A percentile compares a stretch with the other conserved stretches of the same genome.
These are phyloP conservation scores for Drosophila setosimentum DNA, from an alignment of 2,888 invertebrate genomes.

Conservation along the genomic window DNA sequence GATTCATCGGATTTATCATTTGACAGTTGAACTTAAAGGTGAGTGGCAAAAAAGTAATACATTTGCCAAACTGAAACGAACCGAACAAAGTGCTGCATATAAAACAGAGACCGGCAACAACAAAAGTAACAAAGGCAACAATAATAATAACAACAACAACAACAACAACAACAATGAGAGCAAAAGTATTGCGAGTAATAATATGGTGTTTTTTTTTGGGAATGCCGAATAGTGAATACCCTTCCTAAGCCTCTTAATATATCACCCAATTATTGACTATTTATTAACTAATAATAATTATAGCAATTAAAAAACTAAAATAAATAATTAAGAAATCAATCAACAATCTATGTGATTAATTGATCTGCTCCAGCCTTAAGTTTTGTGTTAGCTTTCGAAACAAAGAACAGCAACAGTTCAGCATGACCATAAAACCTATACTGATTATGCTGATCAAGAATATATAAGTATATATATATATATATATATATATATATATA, in stretches of 20 bases:
- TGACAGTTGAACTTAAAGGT: slow-evolving; percentile 55
- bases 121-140: slow-evolving; percentile 7
- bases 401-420: neutral
- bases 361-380: neutral
- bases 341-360: neutral
- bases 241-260: neutral
- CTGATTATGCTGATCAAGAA: neutral
- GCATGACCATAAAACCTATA: neutral
- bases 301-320: neutral
- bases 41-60: slow-evolving; percentile 20
- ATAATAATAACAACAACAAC: neutral
- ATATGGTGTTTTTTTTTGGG: neutral
- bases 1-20: slow-evolving; percentile 46
- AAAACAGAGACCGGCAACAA: slow-evolving; percentile 22
- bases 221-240: slow-evolving; percentile 6
- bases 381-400: neutral
- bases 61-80: slow-evolving; percentile 33
- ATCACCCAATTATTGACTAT: neutral
- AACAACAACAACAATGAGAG: slow-evolving; percentile 33
- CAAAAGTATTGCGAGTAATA: slow-evolving; percentile 37
- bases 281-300: neutral
- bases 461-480: slow-evolving; percentile 8
- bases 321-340: neutral
- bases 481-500: slow-evolving; percentile 4
- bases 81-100: slow-evolving; percentile 25